Conservation (phyloP, 2,888 invertebrate genomes). For the Cetonia aurata region DNA sequence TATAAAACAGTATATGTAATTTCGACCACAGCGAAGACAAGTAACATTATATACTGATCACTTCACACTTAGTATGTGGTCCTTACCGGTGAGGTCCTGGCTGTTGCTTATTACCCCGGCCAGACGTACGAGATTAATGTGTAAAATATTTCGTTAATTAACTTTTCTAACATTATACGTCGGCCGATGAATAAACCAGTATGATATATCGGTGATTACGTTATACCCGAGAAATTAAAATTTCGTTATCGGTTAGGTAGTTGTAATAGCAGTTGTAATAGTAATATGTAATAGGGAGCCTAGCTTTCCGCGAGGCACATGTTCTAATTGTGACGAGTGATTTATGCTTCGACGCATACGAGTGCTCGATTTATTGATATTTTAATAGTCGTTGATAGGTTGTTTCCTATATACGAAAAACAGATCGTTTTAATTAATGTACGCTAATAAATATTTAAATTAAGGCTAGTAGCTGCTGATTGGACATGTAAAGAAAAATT, state of each 20-base stretch:
- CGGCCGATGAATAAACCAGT: conserved; percentile 33
- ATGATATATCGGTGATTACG: conserved; percentile 37
- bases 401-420: conserved; percentile 21
- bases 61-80: conserved; percentile 49
- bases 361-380: conserved; percentile 34
- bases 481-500: background rate
- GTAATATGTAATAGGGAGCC: conserved; percentile 6
- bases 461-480: conserved; percentile 6
- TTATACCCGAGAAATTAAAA: conserved; percentile 36
- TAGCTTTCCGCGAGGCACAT: conserved; percentile 32
- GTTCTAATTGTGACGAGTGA: conserved; percentile 27
- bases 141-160: conserved; percentile 42
- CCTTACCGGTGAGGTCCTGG: conserved; percentile 31
- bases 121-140: conserved; percentile 38
- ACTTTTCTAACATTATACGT: conserved; percentile 40
- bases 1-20: conserved; percentile 49
- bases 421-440: conserved; percentile 33
- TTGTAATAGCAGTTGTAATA: conserved; percentile 14
- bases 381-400: conserved; percentile 32
- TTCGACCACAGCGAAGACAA: conserved; percentile 46
- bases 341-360: conserved; percentile 20
- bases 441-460: conserved; percentile 37
- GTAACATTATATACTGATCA: conserved; percentile 50
- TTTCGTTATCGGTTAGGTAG: conserved; percentile 22
- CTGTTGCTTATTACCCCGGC: conserved; percentile 20